A percentile compares a stretch with the other conserved stretches of the same genome.
Conservation (phyloP, 2,797 vertebrate genomes). For the Gorsachius magnificus region DNA sequence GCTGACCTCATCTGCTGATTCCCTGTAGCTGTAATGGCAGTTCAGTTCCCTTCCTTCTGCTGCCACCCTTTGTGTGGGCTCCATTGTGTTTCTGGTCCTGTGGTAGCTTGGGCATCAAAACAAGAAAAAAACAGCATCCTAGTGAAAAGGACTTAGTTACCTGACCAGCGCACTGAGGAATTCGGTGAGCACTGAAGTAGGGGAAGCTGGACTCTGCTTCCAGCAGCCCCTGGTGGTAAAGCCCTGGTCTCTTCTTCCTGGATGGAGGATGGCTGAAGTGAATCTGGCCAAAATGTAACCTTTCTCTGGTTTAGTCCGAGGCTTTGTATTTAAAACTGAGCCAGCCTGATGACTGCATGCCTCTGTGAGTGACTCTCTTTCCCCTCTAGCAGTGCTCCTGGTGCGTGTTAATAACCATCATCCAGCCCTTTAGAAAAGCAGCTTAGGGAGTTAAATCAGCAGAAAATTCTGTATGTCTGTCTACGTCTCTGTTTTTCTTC, state of each 20-base stretch:
- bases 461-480: not conserved
- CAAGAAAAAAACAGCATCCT: not conserved
- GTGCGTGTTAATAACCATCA: not conserved
- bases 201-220: not conserved
- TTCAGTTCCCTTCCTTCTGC: not conserved
- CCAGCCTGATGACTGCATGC: not conserved
- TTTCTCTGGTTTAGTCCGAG: not conserved
- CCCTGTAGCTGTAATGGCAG: not conserved
- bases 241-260: not conserved
- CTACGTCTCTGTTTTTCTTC: not conserved
- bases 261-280: not conserved
- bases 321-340: not conserved
- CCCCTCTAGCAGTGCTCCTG: not conserved
- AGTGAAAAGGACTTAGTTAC: not conserved
- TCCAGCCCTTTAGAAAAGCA: not conserved
- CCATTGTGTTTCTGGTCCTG: not conserved
- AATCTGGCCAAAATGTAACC: not conserved
- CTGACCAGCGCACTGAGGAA: not conserved
- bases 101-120: not conserved
- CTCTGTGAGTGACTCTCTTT: not conserved
- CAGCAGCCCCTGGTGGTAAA: not conserved
- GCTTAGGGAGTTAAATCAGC: not conserved
- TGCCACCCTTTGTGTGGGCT: not conserved
- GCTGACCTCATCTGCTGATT: not conserved
- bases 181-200: not conserved